A percentile compares a stretch with the other conserved stretches of the same genome.
Conservation (phyloP, 1,140 invertebrate species). For the Sminthurides bifidus region DNA sequence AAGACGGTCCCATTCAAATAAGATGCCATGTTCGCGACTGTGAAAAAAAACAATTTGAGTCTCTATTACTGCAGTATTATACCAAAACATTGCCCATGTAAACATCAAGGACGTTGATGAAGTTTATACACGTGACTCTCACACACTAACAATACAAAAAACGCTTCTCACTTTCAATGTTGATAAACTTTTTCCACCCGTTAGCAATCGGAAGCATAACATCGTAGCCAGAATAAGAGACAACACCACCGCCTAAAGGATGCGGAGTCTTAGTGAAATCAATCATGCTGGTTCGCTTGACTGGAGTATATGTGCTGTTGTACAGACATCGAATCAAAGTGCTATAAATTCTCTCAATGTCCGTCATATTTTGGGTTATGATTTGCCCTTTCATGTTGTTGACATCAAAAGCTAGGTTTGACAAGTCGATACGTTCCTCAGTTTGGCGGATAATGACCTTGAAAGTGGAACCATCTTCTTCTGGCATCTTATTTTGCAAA, state of each 20-base stretch:
- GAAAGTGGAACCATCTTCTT: background rate
- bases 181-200: slow-evolving; percentile 10
- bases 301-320: background rate
- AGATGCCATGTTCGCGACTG: slow-evolving; percentile 8
- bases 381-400: slow-evolving; percentile 1
- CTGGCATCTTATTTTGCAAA: background rate
- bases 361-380: background rate
- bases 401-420: background rate
- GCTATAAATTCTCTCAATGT: slow-evolving; percentile 8
- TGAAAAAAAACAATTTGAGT: background rate
- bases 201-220: slow-evolving; percentile 1
- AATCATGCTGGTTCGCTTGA: slow-evolving; percentile 1
- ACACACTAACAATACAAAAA: background rate
- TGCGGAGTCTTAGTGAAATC: background rate
- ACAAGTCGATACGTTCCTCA: background rate
- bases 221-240: slow-evolving; percentile 10
- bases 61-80: background rate
- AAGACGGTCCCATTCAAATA: slow-evolving; percentile 2
- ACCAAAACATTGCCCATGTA: background rate
- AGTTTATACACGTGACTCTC: background rate
- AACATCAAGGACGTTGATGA: background rate
- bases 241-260: slow-evolving; percentile 1
- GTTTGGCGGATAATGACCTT: background rate
- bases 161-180: slow-evolving; percentile 11
- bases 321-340: slow-evolving; percentile 1